A percentile compares a stretch with the other conserved stretches of the same genome.
These are phyloP conservation scores for Uria aalge DNA, from an alignment of 2,113 vertebrate species.

Conservation along the genomic window DNA sequence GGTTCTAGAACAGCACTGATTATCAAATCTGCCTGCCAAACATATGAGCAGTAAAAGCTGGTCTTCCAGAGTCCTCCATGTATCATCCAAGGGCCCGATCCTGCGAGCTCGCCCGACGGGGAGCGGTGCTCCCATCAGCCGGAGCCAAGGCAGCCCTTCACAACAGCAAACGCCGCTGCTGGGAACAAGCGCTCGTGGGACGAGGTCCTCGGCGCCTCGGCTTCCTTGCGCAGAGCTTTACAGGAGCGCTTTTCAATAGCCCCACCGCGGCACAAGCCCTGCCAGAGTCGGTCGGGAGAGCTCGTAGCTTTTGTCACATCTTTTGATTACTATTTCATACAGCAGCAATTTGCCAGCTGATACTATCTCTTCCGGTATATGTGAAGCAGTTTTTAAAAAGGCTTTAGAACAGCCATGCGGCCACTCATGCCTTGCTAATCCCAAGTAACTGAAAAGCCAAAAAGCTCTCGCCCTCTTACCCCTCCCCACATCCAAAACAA, in stretches of 20 bases:
- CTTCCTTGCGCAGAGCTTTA: neutral
- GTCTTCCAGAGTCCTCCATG: conserved; percentile 78
- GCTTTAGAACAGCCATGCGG: neutral
- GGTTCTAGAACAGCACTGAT: conserved; percentile 86
- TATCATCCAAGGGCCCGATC: conserved; percentile 62
- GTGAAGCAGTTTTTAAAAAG: neutral
- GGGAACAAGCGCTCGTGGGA: neutral
- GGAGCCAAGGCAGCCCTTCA: neutral
- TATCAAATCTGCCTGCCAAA: conserved; percentile 83
- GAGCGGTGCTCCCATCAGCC: neutral
- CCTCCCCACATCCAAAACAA: neutral
- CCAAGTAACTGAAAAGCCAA: neutral
- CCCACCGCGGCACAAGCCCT: neutral
- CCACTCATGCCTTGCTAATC: neutral
- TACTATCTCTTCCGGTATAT: neutral
- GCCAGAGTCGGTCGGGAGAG: neutral
- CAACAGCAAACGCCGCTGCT: neutral
- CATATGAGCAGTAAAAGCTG: conserved; percentile 80
- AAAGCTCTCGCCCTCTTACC: neutral
- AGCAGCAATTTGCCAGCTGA: conserved; percentile 19
- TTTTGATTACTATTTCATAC: neutral
- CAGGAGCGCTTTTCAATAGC: neutral
- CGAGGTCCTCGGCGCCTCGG: neutral
- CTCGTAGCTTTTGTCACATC: neutral
- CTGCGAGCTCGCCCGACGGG: neutral